phyloP scores from a whole-genome alignment of 2,113 vertebrate genomes.

The Halcyon malimbica region DNA sequence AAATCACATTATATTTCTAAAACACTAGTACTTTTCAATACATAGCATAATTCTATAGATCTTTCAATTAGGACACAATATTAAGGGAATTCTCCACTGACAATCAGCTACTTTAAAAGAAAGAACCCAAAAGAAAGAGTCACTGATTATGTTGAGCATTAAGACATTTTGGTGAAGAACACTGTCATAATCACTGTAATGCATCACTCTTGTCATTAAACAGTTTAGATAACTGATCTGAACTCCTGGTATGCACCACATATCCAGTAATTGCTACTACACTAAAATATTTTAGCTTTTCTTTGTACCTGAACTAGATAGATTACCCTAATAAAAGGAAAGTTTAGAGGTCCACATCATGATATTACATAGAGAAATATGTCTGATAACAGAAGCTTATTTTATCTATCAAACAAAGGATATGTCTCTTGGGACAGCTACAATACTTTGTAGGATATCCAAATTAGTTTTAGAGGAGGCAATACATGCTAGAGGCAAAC shows the following conservation, averaged over 20 bases:
- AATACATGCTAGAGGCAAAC: background rate
- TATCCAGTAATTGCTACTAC: background rate
- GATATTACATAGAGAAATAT: background rate
- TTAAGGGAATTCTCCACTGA: background rate
- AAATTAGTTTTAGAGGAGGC: background rate
- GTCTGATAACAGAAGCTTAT: background rate
- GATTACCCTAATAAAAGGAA: background rate
- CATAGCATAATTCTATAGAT: background rate
- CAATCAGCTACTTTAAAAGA: background rate
- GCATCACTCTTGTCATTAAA: background rate
- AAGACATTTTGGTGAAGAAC: background rate
- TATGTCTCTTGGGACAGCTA: background rate
- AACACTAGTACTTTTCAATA: background rate
- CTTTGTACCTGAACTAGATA: background rate
- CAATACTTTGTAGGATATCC: background rate
- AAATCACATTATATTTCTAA: background rate
- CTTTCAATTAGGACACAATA: background rate
- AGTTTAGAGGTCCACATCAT: background rate
- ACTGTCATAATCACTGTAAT: background rate
- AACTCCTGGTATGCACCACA: background rate
- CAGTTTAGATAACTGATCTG: constrained; percentile 4
- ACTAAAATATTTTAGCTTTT: background rate
- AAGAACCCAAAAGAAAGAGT: background rate
- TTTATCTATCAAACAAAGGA: background rate
- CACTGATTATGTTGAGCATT: background rate